These are phyloP conservation scores for Agrotis exclamationis DNA, from an alignment of 2,888 invertebrate genomes.

Conservation along the genomic window DNA sequence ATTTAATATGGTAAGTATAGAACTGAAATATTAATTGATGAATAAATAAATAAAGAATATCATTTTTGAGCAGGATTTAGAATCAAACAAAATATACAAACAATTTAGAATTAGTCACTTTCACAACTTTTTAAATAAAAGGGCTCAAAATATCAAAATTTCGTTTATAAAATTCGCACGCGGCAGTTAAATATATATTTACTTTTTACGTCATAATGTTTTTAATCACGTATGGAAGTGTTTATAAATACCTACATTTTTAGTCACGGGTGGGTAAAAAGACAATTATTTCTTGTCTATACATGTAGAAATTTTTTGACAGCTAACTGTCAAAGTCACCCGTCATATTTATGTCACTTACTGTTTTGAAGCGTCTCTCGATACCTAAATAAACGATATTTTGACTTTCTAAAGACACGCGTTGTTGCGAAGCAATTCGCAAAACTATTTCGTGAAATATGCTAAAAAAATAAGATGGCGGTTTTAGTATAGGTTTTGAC, in stretches of 20 bases:
- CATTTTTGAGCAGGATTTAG: constrained; percentile 19
- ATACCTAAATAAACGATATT: no score
- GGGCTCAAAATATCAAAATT: background rate
- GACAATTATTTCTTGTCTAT: background rate
- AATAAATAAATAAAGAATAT: constrained; percentile 14
- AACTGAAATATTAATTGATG: background rate
- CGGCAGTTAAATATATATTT: background rate
- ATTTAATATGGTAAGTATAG: background rate
- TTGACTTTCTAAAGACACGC: no score
- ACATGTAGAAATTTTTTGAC: background rate
- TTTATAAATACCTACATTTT: no score
- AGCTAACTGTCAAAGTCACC: constrained; percentile 12
- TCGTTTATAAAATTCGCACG: constrained; percentile 2
- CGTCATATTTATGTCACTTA: background rate
- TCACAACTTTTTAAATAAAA: background rate
- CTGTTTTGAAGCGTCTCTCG: no score
- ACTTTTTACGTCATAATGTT: background rate
- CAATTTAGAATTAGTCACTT: background rate
- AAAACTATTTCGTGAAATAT: no score
- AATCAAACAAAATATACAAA: constrained; percentile 39
- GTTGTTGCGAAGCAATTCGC: no score
- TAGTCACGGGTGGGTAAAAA: background rate
- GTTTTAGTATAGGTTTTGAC: no score
- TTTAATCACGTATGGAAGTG: background rate
- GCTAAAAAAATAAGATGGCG: no score